phyloP scores from a whole-genome alignment of 2,113 vertebrate species.

The Pycnonotus jocosus region DNA sequence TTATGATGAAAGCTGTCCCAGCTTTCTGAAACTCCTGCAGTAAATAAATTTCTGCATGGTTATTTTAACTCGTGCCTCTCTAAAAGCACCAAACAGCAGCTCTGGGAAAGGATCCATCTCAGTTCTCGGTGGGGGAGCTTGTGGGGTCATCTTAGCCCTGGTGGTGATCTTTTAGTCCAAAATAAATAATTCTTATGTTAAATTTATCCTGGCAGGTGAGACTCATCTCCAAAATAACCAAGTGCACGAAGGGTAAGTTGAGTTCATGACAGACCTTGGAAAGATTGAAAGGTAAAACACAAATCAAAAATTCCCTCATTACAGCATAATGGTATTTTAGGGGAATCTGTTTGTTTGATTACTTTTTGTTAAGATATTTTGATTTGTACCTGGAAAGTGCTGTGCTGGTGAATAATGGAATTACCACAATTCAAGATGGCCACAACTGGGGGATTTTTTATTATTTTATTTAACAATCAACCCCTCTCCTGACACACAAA shows the following conservation, averaged over 20 bases:
- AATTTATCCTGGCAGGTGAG: neutral
- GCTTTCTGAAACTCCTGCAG: neutral
- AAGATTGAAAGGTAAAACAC: neutral
- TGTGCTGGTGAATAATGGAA: neutral
- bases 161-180: neutral
- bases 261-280: neutral
- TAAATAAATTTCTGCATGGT: neutral
- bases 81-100: neutral
- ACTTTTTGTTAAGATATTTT: neutral
- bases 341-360: fast-evolving
- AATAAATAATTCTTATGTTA: neutral
- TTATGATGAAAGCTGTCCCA: neutral
- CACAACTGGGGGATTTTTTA: neutral
- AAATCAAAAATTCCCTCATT: neutral
- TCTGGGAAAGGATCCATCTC: neutral
- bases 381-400: neutral
- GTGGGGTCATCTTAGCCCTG: no score
- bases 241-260: neutral
- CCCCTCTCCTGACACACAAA: neutral
- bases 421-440: fast-evolving
- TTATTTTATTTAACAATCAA: neutral
- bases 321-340: fast-evolving
- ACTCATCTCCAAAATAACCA: neutral
- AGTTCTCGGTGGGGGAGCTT: neutral
- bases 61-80: neutral